Evolutionary conservation across 2,797 vertebrate species (phyloP).

Genomic region (Otus scops): DNA sequence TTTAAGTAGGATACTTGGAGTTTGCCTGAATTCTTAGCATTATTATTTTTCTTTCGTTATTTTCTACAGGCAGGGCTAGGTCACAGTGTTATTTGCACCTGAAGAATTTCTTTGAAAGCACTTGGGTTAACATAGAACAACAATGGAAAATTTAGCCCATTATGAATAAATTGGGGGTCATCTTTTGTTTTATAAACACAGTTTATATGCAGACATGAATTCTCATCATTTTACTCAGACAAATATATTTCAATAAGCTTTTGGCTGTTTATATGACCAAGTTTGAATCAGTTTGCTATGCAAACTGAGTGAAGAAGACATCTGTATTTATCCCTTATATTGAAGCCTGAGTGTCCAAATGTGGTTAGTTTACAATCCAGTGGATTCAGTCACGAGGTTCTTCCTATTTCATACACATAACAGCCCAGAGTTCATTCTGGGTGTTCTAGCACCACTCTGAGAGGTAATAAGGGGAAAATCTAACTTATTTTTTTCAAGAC

Average conservation of each 20-base stretch:
- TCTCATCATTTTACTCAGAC: neutral
- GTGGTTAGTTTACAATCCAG: neutral
- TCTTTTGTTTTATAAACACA: neutral
- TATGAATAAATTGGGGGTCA: neutral
- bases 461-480: neutral
- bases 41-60: neutral
- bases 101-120: neutral
- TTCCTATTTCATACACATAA: neutral
- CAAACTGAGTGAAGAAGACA: neutral
- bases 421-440: neutral
- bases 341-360: neutral
- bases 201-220: neutral
- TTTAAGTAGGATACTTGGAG: neutral
- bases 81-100: neutral
- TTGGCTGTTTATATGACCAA: neutral
- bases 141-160: neutral
- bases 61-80: neutral
- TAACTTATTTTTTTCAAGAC: neutral
- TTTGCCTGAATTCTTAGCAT: neutral
- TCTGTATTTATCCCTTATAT: neutral
- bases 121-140: neutral
- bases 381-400: neutral
- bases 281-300: neutral
- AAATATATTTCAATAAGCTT: neutral
- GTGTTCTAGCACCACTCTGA: neutral